Evolutionary conservation across 2,797 vertebrate genomes (phyloP).

Genomic region (Sitta carolinensis): DNA sequence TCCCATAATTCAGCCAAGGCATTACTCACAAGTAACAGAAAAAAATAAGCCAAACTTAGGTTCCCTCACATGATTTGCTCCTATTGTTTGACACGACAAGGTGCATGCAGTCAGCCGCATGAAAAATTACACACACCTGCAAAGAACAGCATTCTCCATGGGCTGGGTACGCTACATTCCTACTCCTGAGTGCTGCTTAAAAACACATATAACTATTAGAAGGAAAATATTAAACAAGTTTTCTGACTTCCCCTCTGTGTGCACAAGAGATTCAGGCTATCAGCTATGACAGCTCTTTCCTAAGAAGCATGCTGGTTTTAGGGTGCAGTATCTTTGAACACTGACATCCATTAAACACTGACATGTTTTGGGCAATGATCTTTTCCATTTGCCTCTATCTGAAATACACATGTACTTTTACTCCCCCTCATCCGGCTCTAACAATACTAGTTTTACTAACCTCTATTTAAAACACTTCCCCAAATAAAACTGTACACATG

Average conservation of each 20-base stretch:
- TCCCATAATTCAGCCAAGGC: constrained; percentile 21
- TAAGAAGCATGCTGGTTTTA: neutral
- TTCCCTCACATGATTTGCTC: constrained; percentile 15
- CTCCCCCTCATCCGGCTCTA: neutral
- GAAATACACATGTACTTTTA: neutral
- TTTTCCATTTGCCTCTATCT: neutral
- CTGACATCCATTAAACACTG: neutral
- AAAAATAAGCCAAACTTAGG: neutral
- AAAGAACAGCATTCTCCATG: neutral
- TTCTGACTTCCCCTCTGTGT: neutral
- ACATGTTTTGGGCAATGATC: neutral
- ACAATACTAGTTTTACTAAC: neutral
- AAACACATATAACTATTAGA: neutral
- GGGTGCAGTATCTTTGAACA: neutral
- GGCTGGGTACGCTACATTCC: neutral
- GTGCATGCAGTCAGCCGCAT: neutral
- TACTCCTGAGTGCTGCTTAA: neutral
- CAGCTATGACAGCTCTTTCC: neutral
- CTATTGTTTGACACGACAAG: constrained; percentile 36
- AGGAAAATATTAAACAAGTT: neutral
- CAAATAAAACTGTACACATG: neutral
- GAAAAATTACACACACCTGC: neutral
- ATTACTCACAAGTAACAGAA: constrained; percentile 24
- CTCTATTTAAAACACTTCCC: neutral
- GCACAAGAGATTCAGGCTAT: neutral